Percentiles rank a stretch among this genome's conserved stretches.
phyloP scores from a whole-genome alignment of 2,888 invertebrate species.

The Meganola albula region DNA sequence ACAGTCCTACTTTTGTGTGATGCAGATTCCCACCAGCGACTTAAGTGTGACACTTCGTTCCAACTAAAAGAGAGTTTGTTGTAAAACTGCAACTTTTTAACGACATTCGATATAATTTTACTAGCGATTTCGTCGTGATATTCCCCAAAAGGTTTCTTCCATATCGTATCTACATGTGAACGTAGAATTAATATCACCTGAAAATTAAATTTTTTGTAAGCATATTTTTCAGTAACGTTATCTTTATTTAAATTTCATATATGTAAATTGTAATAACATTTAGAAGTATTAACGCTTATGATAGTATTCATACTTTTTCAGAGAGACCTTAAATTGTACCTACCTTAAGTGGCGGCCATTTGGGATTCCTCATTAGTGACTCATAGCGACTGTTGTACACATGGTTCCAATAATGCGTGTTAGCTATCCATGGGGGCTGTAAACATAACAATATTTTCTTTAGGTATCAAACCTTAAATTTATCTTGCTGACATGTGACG shows the following conservation, averaged over 20 bases:
- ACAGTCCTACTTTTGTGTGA: constrained; percentile 51
- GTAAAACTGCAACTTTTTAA: constrained; percentile 65
- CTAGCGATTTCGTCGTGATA: constrained; percentile 50
- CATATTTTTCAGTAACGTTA: too few relatives aligned
- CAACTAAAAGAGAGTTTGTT: constrained; percentile 57
- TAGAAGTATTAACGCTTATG: too few relatives aligned
- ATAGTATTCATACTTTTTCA: too few relatives aligned
- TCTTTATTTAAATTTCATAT: too few relatives aligned
- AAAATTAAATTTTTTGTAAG: too few relatives aligned
- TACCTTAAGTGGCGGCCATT: constrained; percentile 64
- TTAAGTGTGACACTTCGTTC: constrained; percentile 66
- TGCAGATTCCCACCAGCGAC: constrained; percentile 58
- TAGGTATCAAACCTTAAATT: too few relatives aligned
- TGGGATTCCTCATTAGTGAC: constrained; percentile 54
- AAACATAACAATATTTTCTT: constrained; percentile 13
- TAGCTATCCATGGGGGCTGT: constrained; percentile 51
- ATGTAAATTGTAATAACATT: too few relatives aligned
- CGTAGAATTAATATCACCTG: constrained; percentile 62
- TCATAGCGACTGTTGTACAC: constrained; percentile 63
- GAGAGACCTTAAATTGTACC: too few relatives aligned
- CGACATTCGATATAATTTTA: constrained; percentile 53
- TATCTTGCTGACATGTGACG: too few relatives aligned
- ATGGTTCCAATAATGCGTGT: constrained; percentile 52
- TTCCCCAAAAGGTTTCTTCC: constrained; percentile 52
- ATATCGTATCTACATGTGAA: constrained; percentile 53